Evolutionary conservation across 2,113 vertebrate species (phyloP).

Genomic region (Phalacrocorax brasilianus): DNA sequence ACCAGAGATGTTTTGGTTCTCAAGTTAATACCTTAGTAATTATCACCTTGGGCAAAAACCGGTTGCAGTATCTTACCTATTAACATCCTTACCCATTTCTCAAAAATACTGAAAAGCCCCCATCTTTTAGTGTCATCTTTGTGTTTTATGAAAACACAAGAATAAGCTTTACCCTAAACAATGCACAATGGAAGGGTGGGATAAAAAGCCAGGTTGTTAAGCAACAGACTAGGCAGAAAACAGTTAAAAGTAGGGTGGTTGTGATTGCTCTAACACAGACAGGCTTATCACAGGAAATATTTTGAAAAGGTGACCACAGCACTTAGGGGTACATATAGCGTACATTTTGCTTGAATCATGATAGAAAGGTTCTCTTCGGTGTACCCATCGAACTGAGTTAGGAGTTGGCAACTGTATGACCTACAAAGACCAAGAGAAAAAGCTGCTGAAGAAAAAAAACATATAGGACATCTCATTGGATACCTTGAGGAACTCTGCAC

Average conservation of each 20-base stretch:
- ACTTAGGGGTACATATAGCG: background rate
- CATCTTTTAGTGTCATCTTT: no score
- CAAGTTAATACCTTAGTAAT: background rate
- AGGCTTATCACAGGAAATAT: background rate
- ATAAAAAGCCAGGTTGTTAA: background rate
- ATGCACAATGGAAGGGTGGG: background rate
- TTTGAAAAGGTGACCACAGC: background rate
- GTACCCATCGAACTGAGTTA: background rate
- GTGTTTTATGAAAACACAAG: background rate
- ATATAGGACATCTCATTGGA: background rate
- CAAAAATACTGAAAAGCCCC: background rate
- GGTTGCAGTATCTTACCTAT: background rate
- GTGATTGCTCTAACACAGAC: background rate
- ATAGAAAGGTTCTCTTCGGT: background rate
- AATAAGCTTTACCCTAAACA: background rate
- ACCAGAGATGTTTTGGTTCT: background rate
- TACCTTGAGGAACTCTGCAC: background rate
- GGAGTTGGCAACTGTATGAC: background rate
- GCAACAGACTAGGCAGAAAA: background rate
- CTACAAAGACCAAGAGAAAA: background rate
- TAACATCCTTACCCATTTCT: background rate
- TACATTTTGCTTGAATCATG: background rate
- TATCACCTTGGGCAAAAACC: background rate
- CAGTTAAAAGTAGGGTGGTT: background rate
- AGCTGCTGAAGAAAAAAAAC: background rate